phyloP scores from a whole-genome alignment of 2,888 invertebrate species.

The Ormyrus nitidulus region DNA sequence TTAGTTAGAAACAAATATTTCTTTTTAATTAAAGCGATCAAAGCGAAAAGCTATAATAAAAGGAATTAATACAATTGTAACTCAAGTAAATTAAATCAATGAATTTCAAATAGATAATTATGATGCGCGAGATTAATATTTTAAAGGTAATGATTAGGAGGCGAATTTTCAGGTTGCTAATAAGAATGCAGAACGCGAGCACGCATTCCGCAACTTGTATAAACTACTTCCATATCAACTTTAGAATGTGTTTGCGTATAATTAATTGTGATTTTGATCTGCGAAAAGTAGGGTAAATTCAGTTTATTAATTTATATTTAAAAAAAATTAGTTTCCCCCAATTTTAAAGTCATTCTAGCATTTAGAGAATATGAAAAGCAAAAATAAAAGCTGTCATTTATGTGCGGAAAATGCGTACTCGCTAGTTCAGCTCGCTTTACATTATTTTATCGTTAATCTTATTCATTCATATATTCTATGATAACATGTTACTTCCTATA shows the following conservation, averaged over 20 bases:
- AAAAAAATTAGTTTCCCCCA: neutral
- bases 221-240: constrained; percentile 4
- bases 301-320: constrained; percentile 2
- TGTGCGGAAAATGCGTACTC: constrained; percentile 69
- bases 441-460: constrained; percentile 66
- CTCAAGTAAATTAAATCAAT: neutral
- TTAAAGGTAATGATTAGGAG: constrained; percentile 28
- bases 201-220: constrained; percentile 65
- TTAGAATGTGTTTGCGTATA: neutral
- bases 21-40: constrained; percentile 3
- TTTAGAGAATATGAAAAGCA: neutral
- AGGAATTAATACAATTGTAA: neutral
- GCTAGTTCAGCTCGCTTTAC: constrained; percentile 56
- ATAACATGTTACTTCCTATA: constrained; percentile 69
- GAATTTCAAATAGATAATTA: constrained; percentile 30
- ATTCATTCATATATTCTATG: constrained; percentile 67
- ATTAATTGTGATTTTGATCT: neutral
- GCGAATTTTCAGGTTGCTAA: constrained; percentile 53
- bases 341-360: too few relatives aligned
- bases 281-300: neutral
- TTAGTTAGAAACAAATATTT: neutral
- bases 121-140: constrained; percentile 2
- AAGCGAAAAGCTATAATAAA: constrained; percentile 6
- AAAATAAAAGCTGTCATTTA: constrained; percentile 4
- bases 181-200: constrained; percentile 66